Conservation (phyloP, 2,888 invertebrate genomes). For the Hartigia nigra region DNA sequence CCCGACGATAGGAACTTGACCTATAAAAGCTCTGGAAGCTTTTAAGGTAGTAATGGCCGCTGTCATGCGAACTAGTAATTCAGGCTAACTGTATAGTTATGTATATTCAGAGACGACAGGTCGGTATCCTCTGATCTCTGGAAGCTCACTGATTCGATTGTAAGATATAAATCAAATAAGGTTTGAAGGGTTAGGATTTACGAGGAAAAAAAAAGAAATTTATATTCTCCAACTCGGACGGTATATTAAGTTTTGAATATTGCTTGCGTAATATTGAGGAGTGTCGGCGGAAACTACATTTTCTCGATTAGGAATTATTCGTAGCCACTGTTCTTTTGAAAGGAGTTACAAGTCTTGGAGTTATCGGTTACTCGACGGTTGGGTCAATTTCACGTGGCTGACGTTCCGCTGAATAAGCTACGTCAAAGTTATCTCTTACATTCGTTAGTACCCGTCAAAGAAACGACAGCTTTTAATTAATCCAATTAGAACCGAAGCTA, state of each 20-base stretch:
- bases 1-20: slow-evolving; percentile 48
- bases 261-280: not conserved
- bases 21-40: slow-evolving; percentile 51
- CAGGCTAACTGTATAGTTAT: slow-evolving; percentile 11
- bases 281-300: not conserved
- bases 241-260: not conserved
- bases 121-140: not conserved
- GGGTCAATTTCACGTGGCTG: not conserved
- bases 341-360: not conserved
- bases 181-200: not conserved
- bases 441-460: not conserved
- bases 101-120: not conserved
- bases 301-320: not conserved
- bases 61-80: slow-evolving; percentile 48
- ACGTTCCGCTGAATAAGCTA: not conserved
- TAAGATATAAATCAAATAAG: not conserved
- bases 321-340: not conserved
- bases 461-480: not conserved
- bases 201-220: not conserved
- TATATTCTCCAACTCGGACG: not conserved
- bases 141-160: not conserved
- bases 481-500: not conserved
- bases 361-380: not conserved
- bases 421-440: not conserved
- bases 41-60: slow-evolving; percentile 38